These are phyloP conservation scores for Therioaphis trifolii DNA, from an alignment of 2,888 invertebrate genomes.

Conservation along the genomic window DNA sequence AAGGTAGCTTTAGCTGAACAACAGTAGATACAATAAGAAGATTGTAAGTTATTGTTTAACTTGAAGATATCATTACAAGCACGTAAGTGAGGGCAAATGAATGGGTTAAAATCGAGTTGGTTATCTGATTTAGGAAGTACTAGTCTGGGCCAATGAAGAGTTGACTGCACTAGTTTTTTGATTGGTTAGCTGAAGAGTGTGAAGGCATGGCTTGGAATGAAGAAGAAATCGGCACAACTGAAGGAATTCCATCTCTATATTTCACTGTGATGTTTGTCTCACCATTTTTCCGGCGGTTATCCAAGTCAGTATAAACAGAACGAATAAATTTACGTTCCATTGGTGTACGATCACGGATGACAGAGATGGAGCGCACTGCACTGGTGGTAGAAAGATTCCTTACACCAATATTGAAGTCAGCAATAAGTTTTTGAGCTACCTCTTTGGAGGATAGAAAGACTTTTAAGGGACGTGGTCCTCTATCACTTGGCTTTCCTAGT, in stretches of 20 bases:
- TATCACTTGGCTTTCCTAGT: not conserved
- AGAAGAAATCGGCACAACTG: not conserved
- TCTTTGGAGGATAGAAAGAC: conserved; percentile 2
- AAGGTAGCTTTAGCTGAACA: too few relatives aligned
- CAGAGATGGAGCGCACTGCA: not conserved
- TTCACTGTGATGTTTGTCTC: not conserved
- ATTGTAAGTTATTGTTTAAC: too few relatives aligned
- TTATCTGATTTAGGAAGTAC: too few relatives aligned
- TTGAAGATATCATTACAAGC: too few relatives aligned
- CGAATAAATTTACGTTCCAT: conserved; percentile 22
- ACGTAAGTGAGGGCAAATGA: too few relatives aligned
- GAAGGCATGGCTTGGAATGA: not conserved
- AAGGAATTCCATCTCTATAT: conserved; percentile 21
- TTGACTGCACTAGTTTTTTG: too few relatives aligned
- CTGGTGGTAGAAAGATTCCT: not conserved
- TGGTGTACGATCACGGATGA: conserved; percentile 13
- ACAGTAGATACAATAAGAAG: too few relatives aligned
- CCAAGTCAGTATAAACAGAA: conserved; percentile 21
- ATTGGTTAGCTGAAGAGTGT: not conserved
- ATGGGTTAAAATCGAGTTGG: too few relatives aligned
- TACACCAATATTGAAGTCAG: not conserved
- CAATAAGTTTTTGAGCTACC: not conserved
- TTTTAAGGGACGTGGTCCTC: not conserved
- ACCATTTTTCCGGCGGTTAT: conserved; percentile 9
- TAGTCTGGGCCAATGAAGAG: too few relatives aligned